Base-by-base conservation (phyloP, 1,140 invertebrate genomes). In the Aporrectodea caliginosa region DNA sequence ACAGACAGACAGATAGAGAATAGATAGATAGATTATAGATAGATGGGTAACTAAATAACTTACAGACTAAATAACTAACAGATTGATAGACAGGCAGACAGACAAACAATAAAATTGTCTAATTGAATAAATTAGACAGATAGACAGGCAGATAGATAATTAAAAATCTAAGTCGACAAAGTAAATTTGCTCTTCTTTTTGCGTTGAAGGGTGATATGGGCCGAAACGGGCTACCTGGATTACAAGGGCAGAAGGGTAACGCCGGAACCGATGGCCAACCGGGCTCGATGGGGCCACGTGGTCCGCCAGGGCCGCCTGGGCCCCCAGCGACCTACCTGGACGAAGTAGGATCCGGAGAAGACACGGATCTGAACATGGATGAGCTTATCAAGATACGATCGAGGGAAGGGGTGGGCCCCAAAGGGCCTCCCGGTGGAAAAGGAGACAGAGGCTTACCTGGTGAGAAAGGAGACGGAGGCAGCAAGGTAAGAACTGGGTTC, bases 21-120 rank as follows among this genome's bases (percentile, higher is more conserved):
- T 73, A 31, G 72, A 73, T 73, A 31, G 31, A 73, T 73, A 12
- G 69, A 2, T 69, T 22, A n/a, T 1, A n/a, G 69, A n/a, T 73
- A 32, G n/a, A 12, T 73, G 72, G 72, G 22, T 73, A 31, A 32
- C 27, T 73, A 31, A 31, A 73, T 73, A 12, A n/a, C n/a, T n/a
- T n/a, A n/a, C n/a, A n/a, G n/a, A n/a, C n/a, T n/a, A n/a, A n/a
- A n/a, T n/a, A n/a, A n/a, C n/a, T n/a, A n/a, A n/a, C n/a, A n/a
- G n/a, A n/a, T n/a, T n/a, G n/a, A n/a, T n/a, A n/a, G n/a, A n/a
- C n/a, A n/a, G n/a, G n/a, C n/a, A n/a, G n/a, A n/a, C n/a, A n/a
- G n/a, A n/a, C n/a, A n/a, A n/a, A n/a, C n/a, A n/a, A n/a, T n/a
- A n/a, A n/a, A n/a, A n/a, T n/a, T n/a, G n/a, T n/a, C n/a, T n/a